phyloP scores from a whole-genome alignment of 2,113 vertebrate genomes.

The Callocephalon fimbriatum region DNA sequence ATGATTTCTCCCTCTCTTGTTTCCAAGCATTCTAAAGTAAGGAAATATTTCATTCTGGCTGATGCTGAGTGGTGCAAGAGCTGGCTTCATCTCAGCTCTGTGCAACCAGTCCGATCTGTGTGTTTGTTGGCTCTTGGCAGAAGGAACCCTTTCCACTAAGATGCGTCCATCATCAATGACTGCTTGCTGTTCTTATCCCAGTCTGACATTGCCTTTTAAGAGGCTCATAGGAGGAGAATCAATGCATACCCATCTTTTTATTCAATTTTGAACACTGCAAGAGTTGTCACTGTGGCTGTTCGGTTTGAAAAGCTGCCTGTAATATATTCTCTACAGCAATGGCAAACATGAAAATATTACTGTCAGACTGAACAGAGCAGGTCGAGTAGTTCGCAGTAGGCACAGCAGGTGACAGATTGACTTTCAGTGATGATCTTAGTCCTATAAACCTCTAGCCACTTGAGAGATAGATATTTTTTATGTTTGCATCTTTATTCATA shows the following conservation, averaged over 20 bases:
- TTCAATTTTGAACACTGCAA: background rate
- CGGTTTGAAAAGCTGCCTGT: background rate
- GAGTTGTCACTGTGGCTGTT: background rate
- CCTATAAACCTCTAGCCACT: background rate
- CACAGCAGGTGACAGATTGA: background rate
- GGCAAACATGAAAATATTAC: background rate
- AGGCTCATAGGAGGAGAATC: background rate
- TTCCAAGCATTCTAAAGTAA: background rate
- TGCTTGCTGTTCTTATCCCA: background rate
- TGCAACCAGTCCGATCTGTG: background rate
- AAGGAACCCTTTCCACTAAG: background rate
- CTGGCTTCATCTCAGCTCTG: background rate
- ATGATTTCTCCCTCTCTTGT: background rate
- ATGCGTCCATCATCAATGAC: background rate
- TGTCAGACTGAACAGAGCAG: background rate
- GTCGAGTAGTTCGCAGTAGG: background rate
- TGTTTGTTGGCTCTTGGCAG: background rate
- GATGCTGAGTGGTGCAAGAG: background rate
- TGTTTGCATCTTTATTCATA: background rate
- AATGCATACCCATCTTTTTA: background rate
- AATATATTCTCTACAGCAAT: background rate
- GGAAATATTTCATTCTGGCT: background rate
- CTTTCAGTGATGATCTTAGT: background rate
- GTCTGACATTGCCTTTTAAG: background rate
- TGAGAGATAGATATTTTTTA: background rate